phyloP scores from a whole-genome alignment of 64 coral and sea anemone genomes.

The Astreopora myriophthalma region DNA sequence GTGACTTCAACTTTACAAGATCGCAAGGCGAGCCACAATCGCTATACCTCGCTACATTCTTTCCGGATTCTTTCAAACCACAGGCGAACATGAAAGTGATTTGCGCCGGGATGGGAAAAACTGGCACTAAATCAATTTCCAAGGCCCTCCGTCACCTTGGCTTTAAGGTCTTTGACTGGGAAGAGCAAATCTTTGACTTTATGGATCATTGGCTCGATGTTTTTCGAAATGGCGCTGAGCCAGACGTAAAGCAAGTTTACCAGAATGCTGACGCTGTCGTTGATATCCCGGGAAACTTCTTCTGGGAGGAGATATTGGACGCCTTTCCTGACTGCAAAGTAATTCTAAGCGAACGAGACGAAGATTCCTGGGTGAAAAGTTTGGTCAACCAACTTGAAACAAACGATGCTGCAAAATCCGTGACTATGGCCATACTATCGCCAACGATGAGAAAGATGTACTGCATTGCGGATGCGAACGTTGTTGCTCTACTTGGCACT shows the following conservation, averaged over 20 bases:
- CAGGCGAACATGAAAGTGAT: constrained; percentile 34
- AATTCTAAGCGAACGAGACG: constrained; percentile 52
- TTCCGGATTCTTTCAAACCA: no score
- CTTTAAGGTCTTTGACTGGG: constrained; percentile 24
- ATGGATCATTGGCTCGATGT: constrained; percentile 38
- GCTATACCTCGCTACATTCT: no score
- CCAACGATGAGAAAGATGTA: constrained; percentile 5
- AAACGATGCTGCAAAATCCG: neutral
- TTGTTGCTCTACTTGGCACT: neutral
- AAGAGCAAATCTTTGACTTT: constrained; percentile 32
- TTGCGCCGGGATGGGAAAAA: constrained; percentile 46
- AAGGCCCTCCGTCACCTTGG: constrained; percentile 31
- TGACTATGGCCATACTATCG: neutral
- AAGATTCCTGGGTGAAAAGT: constrained; percentile 55
- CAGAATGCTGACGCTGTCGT: constrained; percentile 60
- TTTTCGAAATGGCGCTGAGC: neutral
- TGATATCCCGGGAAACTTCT: constrained; percentile 26
- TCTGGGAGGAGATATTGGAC: constrained; percentile 56
- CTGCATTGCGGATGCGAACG: neutral
- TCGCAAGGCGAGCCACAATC: no score
- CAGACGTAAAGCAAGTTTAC: constrained; percentile 29
- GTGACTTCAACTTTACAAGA: neutral
- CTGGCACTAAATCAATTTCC: constrained; percentile 50
- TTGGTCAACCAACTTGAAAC: neutral
- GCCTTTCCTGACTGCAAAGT: constrained; percentile 69